Evolutionary conservation across 2,113 vertebrate genomes (phyloP).

Genomic region (Sialia sialis): DNA sequence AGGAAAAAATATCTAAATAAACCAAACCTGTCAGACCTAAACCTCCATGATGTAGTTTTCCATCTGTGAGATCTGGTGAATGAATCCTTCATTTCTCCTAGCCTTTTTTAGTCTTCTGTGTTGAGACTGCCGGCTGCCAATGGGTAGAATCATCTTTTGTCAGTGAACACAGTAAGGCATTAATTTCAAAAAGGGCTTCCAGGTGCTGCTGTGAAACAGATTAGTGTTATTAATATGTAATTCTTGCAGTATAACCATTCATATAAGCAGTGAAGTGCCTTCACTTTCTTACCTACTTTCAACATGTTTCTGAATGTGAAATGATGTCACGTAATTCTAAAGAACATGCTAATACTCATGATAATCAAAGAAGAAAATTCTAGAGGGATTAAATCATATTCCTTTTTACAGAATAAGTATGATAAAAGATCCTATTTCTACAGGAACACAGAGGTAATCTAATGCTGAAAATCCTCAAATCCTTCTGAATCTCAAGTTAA

Average conservation of each 20-base stretch:
- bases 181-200: not conserved
- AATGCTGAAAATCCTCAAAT: constrained; percentile 37
- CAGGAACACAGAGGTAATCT: not conserved
- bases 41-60: not conserved
- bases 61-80: not conserved
- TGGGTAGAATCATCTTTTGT: not conserved
- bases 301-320: not conserved
- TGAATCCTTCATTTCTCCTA: not conserved
- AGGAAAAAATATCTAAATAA: not conserved
- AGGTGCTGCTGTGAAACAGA: not conserved
- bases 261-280: not conserved
- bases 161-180: not conserved
- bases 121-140: not conserved
- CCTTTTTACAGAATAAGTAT: not conserved
- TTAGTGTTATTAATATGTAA: not conserved
- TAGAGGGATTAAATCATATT: not conserved
- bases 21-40: not conserved
- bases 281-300: not conserved
- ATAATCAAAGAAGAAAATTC: constrained; percentile 11
- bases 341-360: not conserved
- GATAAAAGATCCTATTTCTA: not conserved
- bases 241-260: not conserved
- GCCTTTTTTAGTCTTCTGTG: not conserved
- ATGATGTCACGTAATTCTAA: not conserved
- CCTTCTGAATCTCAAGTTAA: constrained; percentile 12